phyloP scores from a whole-genome alignment of 2,888 invertebrate genomes.

The Cerastis leucographa region DNA sequence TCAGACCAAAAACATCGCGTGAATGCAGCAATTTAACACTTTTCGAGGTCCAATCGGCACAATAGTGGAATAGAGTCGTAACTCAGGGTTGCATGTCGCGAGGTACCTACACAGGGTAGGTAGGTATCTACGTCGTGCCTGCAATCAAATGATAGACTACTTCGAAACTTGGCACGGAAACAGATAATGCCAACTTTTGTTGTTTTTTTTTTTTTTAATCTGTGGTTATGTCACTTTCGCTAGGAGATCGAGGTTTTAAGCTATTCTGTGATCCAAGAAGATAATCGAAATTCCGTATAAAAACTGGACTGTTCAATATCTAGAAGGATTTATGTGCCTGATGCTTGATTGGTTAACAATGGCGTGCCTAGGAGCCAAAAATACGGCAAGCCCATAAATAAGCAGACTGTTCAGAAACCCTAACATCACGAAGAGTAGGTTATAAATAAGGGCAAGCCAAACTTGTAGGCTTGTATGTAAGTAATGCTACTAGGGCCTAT shows the following conservation, averaged over 20 bases:
- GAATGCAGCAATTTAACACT: conserved; percentile 57
- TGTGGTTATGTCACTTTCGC: conserved; percentile 1
- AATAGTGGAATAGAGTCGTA: conserved; percentile 47
- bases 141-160: conserved; percentile 52
- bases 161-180: conserved; percentile 41
- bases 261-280: neutral
- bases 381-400: no score
- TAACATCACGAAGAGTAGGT: no score
- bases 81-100: conserved; percentile 58
- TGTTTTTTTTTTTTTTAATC: conserved; percentile 13
- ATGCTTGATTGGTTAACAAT: no score
- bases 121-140: conserved; percentile 33
- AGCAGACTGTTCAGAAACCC: no score
- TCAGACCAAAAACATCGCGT: conserved; percentile 55
- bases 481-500: no score
- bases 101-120: conserved; percentile 18
- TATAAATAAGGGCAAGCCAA: no score
- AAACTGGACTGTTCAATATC: neutral
- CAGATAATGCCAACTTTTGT: conserved; percentile 15
- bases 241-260: neutral
- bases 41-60: conserved; percentile 48
- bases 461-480: no score
- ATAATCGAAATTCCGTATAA: neutral
- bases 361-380: no score
- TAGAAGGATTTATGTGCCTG: neutral